phyloP scores from a whole-genome alignment of 2,888 invertebrate genomes.

The Dicycla oo region DNA sequence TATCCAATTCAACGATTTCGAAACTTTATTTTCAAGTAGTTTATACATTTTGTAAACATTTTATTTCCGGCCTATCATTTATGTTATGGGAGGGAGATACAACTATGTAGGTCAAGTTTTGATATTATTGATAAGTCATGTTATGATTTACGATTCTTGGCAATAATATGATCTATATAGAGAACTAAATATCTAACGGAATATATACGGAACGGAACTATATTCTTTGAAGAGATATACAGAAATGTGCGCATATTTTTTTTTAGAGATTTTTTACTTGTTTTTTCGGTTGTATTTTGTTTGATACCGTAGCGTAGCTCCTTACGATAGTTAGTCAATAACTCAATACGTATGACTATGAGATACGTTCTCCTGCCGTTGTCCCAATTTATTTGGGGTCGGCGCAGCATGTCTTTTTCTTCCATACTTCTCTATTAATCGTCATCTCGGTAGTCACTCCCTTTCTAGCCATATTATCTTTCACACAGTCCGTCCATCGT shows the following conservation, averaged over 20 bases:
- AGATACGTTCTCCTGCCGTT: too few species aligned
- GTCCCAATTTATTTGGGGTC: too few species aligned
- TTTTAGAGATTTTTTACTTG: neutral
- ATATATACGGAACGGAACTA: constrained; percentile 20
- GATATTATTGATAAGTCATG: constrained; percentile 65
- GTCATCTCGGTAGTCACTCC: too few species aligned
- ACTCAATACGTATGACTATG: too few species aligned
- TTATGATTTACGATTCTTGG: constrained; percentile 55
- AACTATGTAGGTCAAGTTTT: constrained; percentile 73
- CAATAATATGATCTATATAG: constrained; percentile 31
- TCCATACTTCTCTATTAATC: too few species aligned
- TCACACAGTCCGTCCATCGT: too few species aligned
- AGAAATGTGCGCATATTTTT: constrained; percentile 12
- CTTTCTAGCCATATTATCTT: too few species aligned
- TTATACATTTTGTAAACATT: constrained; percentile 53
- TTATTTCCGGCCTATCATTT: constrained; percentile 62
- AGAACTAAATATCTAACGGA: constrained; percentile 27
- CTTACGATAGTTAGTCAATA: too few species aligned
- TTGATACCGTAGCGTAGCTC: too few species aligned
- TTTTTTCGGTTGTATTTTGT: too few species aligned
- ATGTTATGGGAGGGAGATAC: constrained; percentile 66
- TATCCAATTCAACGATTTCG: neutral
- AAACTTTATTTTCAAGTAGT: constrained; percentile 30
- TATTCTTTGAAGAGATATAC: constrained; percentile 5
- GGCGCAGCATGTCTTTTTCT: too few species aligned